Conservation (phyloP, 2,888 invertebrate genomes). For the Osmoderma eremita region DNA sequence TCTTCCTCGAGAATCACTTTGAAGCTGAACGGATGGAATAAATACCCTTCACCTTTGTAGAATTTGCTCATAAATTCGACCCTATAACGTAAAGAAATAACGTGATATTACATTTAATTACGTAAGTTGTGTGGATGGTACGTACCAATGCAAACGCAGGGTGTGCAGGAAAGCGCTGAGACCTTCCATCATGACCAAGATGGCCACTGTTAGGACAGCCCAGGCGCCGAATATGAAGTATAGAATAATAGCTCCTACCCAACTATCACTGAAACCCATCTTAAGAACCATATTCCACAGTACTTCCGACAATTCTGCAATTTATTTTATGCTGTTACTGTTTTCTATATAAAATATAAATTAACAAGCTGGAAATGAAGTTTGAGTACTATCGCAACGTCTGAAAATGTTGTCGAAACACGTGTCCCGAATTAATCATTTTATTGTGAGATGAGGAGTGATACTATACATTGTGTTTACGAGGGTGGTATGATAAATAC, state of each 20-base stretch:
- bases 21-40: conserved; percentile 76
- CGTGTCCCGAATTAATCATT: too few relatives aligned
- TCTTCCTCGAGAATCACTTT: conserved; percentile 65
- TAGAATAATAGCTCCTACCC: conserved; percentile 66
- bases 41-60: conserved; percentile 73
- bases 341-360: too few relatives aligned
- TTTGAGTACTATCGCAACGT: too few relatives aligned
- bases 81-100: conserved; percentile 63
- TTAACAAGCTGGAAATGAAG: too few relatives aligned
- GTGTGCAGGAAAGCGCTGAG: conserved; percentile 91
- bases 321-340: too few relatives aligned
- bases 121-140: neutral
- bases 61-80: conserved; percentile 83
- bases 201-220: conserved; percentile 83
- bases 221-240: conserved; percentile 79
- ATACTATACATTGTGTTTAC: too few relatives aligned
- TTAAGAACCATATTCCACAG: conserved; percentile 78
- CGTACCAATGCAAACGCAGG: conserved; percentile 85
- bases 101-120: conserved; percentile 5
- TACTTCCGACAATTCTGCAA: conserved; percentile 82
- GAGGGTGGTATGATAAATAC: too few relatives aligned
- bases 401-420: too few relatives aligned
- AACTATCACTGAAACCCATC: conserved; percentile 53
- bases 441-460: too few relatives aligned
- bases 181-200: conserved; percentile 90